Evolutionary conservation across 2,113 vertebrate species (phyloP).

Genomic region (Gallinago jamesoni): DNA sequence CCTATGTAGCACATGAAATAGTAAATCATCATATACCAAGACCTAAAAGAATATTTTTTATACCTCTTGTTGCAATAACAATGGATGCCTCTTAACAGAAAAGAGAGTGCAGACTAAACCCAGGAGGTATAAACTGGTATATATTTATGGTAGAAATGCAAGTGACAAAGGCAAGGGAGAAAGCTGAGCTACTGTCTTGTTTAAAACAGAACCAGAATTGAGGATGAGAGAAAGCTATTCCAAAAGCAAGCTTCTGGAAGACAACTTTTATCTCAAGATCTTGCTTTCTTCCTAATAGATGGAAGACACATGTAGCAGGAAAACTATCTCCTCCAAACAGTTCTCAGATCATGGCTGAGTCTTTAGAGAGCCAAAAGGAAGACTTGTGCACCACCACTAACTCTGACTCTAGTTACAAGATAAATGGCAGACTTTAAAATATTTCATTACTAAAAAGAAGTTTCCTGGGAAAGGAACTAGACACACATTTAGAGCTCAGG

Average conservation of each 20-base stretch:
- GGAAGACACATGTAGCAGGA: not conserved
- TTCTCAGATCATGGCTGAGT: not conserved
- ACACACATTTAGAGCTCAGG: not conserved
- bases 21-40: not conserved
- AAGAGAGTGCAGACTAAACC: not conserved
- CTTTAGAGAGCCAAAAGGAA: not conserved
- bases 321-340: not conserved
- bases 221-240: not conserved
- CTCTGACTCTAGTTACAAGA: not conserved
- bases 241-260: not conserved
- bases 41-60: not conserved
- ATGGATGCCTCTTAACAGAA: not conserved
- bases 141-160: not conserved
- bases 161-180: not conserved
- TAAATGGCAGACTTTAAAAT: not conserved
- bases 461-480: not conserved
- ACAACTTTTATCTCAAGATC: not conserved
- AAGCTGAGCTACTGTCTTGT: not conserved
- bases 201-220: not conserved
- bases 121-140: not conserved
- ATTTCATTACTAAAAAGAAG: not conserved
- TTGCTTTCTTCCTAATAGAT: not conserved
- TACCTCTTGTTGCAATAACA: not conserved
- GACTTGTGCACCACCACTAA: not conserved
- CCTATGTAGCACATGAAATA: not conserved